A percentile compares a stretch with the other conserved stretches of the same genome.
phyloP scores from a whole-genome alignment of 2,797 vertebrate species.

The Acipenser oxyrinchus region DNA sequence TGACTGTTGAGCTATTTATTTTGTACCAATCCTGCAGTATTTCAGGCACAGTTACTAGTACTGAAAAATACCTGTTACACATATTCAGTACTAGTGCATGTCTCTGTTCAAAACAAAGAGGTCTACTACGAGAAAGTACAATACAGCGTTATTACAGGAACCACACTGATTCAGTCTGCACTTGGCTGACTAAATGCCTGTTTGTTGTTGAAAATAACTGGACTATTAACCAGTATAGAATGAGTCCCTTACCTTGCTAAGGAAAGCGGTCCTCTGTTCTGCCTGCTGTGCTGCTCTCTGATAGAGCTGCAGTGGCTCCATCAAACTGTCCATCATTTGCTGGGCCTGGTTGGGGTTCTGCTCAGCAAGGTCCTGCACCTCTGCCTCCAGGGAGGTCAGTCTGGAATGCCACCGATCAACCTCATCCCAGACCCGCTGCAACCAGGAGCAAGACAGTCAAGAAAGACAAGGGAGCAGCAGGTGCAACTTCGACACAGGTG shows the following conservation, averaged over 20 bases:
- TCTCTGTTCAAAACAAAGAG: too few relatives aligned
- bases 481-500: background rate
- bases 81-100: too few relatives aligned
- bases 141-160: too few relatives aligned
- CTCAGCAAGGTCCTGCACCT: conserved; percentile 76
- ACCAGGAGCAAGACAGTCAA: background rate
- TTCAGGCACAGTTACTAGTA: too few relatives aligned
- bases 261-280: conserved; percentile 71
- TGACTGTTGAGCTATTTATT: too few relatives aligned
- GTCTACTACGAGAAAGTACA: too few relatives aligned
- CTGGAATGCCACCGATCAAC: conserved; percentile 78
- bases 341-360: conserved; percentile 65
- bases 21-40: too few relatives aligned
- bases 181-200: too few relatives aligned
- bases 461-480: background rate
- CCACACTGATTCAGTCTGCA: too few relatives aligned
- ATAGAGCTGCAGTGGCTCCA: conserved; percentile 67
- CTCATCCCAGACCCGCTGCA: conserved; percentile 79
- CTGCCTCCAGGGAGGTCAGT: conserved; percentile 72
- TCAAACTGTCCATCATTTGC: conserved; percentile 64
- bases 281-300: conserved; percentile 72
- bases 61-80: too few relatives aligned
- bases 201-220: too few relatives aligned
- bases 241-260: conserved; percentile 71
- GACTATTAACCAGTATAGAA: too few relatives aligned